phyloP scores from a whole-genome alignment of 1,140 invertebrate genomes.

The Glossosoma conforme region DNA sequence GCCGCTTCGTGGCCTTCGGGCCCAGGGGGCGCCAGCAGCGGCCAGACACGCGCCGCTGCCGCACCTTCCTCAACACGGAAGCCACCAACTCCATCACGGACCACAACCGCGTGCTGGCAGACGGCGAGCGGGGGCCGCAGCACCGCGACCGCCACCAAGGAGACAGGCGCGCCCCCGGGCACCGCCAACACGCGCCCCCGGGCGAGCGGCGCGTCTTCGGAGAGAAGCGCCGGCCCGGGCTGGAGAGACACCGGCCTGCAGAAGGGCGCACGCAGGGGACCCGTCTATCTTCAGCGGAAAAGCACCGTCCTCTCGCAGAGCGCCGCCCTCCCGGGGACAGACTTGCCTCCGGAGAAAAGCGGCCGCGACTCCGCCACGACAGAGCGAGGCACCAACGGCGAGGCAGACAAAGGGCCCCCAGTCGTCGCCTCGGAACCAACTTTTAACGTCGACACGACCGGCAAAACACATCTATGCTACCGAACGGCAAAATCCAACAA shows the following conservation, averaged over 20 bases:
- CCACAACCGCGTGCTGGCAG: conserved; percentile 47
- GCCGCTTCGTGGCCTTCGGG: conserved; percentile 45
- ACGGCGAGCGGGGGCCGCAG: neutral
- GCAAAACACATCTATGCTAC: too few relatives aligned
- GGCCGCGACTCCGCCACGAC: too few relatives aligned
- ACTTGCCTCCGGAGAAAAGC: neutral
- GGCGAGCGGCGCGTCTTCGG: neutral
- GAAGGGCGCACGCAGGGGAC: neutral
- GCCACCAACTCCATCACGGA: conserved; percentile 46
- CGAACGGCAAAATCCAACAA: too few relatives aligned
- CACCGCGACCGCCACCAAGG: neutral
- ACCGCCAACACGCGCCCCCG: neutral
- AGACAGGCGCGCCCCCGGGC: conserved; percentile 7
- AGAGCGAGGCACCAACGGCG: neutral
- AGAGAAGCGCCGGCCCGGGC: neutral
- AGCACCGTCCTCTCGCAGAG: too few relatives aligned
- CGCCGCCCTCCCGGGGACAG: neutral
- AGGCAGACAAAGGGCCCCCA: too few relatives aligned
- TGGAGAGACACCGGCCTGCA: neutral
- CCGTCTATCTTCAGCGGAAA: too few relatives aligned
- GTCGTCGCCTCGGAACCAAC: too few relatives aligned
- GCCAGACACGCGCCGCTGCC: conserved; percentile 43
- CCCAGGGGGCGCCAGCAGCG: conserved; percentile 39
- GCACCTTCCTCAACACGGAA: conserved; percentile 52
- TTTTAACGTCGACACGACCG: too few relatives aligned